Base-by-base conservation (phyloP, 2,888 invertebrate species). In the Pinctada fucata region DNA sequence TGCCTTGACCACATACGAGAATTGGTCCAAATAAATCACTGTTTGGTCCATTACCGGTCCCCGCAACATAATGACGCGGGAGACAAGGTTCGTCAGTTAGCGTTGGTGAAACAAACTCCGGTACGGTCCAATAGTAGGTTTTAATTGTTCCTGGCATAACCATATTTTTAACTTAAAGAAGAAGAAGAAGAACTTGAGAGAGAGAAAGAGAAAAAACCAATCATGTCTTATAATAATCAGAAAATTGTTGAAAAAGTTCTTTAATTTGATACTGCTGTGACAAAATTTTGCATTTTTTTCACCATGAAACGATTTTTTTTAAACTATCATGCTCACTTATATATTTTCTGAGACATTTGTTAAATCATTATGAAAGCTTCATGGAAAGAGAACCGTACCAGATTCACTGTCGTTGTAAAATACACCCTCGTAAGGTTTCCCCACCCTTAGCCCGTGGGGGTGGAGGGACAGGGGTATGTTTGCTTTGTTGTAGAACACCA, bases 91-190 rank as follows among this genome's bases (percentile, higher is more conserved):
- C 52, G n/a, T 72, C 72, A 48, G 47, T 47, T 2, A 66, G 50
- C 45, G 76, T 67, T 45, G 72, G 72, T 45, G 66, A 65, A 10
- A 72, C 67, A 0, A 52, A 47, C 2, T 65, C 72, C 3, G 76
- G 72, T 3, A 77, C 76, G 13, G 66, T 77, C 76, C 76, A 77
- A 45, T n/a, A 77, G 58, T 77, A 77, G 6, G 76, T 77, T 51
- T 77, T 77, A 8, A 67, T 10, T 10, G 47, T 51, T 50, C 58
- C 72, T 4, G 76, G 71, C 5, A 31, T 31, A 2, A 77, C 72
- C 1, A 52, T 47, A 0, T 45, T 2, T 13, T 72, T 77, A 16
- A 49, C 76, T 76, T 5, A 2, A 70, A 63, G 13, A 63, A 31
- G 31, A 31, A 31, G 31, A 31, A 31, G 31, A 31, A 31, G 31